Conservation (phyloP, 1,140 invertebrate species). For the Phymorhynchus buccinoides region DNA sequence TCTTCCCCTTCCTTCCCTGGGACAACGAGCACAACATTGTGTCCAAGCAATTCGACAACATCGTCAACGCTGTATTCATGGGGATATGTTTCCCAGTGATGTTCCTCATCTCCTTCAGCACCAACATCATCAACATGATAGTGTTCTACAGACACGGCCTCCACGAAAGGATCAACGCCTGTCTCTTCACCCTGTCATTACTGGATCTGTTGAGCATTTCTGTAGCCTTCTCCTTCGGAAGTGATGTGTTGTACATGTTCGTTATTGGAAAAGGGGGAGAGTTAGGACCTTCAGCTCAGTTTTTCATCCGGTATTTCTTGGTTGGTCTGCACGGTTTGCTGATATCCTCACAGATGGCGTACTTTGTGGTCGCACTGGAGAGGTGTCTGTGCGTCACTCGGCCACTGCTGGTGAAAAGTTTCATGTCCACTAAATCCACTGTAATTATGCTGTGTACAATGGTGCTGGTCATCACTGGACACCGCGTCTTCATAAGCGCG, state of each 20-base stretch:
- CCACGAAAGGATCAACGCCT: constrained; percentile 24
- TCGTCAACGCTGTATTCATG: background rate
- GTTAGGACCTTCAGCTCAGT: background rate
- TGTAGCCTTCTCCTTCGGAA: background rate
- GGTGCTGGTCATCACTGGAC: background rate
- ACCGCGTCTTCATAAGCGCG: background rate
- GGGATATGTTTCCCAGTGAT: background rate
- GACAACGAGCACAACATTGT: background rate
- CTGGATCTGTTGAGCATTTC: constrained; percentile 24
- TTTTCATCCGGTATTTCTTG: background rate
- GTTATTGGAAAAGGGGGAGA: background rate
- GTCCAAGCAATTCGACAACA: background rate
- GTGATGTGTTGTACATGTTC: background rate
- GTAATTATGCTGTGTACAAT: background rate
- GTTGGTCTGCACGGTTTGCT: background rate
- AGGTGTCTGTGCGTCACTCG: constrained; percentile 5
- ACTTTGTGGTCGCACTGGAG: background rate
- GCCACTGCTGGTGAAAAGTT: background rate
- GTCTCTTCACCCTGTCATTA: constrained; percentile 11
- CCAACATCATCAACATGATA: constrained; percentile 15
- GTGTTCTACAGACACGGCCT: constrained; percentile 26
- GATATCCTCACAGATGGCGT: background rate
- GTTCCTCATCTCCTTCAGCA: background rate
- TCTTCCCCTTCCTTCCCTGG: background rate
- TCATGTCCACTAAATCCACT: background rate